Conservation (phyloP, 2,797 vertebrate species). For the Diglossa cyanea region DNA sequence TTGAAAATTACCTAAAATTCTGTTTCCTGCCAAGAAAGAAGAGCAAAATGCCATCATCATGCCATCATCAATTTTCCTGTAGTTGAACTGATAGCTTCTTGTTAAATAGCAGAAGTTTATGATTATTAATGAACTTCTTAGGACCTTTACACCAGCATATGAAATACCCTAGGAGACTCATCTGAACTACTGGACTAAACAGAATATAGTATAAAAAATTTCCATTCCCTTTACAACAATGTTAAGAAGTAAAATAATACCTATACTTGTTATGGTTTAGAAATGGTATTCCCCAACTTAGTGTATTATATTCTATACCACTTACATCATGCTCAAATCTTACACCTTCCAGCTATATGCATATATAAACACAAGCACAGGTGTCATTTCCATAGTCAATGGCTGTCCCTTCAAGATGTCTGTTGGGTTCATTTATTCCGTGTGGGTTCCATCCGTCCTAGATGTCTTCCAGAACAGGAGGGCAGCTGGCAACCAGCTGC, state of each 20-base stretch:
- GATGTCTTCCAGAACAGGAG: not conserved
- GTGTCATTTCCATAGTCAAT: not conserved
- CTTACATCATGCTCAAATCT: not conserved
- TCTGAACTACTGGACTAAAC: not conserved
- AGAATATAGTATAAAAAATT: not conserved
- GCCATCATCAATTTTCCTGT: not conserved
- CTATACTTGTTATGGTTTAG: not conserved
- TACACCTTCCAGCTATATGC: not conserved
- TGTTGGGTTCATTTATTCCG: not conserved
- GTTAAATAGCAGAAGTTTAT: not conserved
- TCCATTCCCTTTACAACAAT: not conserved
- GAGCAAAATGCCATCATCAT: not conserved
- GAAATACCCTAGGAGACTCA: not conserved
- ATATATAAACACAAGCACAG: not conserved
- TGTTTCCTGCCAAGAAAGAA: not conserved
- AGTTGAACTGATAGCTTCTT: slow-evolving; percentile 6
- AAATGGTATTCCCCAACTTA: not conserved
- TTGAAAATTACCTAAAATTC: not conserved
- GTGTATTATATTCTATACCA: not conserved
- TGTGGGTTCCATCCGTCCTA: not conserved
- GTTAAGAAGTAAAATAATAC: not conserved
- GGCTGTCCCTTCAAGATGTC: not conserved
- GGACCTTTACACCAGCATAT: not conserved
- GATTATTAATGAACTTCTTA: slow-evolving; percentile 1
- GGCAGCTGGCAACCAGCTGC: no score